Evolutionary conservation across 1,140 invertebrate genomes (phyloP).

Genomic region (Micrasema minimum): DNA sequence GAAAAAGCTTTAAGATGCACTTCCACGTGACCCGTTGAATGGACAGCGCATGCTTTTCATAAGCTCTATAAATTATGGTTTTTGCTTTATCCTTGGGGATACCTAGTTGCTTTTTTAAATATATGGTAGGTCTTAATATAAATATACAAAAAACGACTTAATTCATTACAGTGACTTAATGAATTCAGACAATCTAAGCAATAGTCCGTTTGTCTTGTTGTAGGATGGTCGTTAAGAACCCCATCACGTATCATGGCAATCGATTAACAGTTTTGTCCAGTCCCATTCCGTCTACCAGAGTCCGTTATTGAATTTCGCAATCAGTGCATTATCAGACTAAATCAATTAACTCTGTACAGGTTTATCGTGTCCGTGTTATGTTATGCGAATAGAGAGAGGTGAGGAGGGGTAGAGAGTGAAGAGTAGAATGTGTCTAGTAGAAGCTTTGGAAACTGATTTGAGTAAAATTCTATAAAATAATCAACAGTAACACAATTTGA

Average conservation of each 20-base stretch:
- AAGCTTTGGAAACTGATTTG: conserved; percentile 19
- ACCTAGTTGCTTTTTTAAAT: too few species aligned
- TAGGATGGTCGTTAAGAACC: conserved; percentile 4
- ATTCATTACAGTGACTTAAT: too few species aligned
- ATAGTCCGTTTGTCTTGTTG: conserved; percentile 6
- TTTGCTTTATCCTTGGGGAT: too few species aligned
- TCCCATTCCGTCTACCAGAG: conserved; percentile 1
- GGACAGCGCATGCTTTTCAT: too few species aligned
- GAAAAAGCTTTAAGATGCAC: too few species aligned
- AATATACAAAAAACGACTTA: too few species aligned
- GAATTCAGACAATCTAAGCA: conserved; percentile 1
- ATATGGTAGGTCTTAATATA: too few species aligned
- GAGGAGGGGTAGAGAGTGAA: background rate
- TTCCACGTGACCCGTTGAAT: too few species aligned
- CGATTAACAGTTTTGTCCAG: conserved; percentile 23
- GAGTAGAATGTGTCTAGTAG: conserved; percentile 36
- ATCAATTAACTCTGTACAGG: conserved; percentile 39
- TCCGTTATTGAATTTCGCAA: conserved; percentile 50
- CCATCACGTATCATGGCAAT: conserved; percentile 1
- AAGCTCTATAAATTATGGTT: too few species aligned
- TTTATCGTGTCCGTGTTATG: conserved; percentile 1
- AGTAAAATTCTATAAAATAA: too few species aligned
- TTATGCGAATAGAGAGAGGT: background rate
- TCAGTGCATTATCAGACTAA: conserved; percentile 45
- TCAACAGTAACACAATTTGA: too few species aligned